Evolutionary conservation across 2,888 invertebrate genomes (phyloP), one percentile per base, ranked within the genome.

Genomic region (Eurytoma adleriae): DNA sequence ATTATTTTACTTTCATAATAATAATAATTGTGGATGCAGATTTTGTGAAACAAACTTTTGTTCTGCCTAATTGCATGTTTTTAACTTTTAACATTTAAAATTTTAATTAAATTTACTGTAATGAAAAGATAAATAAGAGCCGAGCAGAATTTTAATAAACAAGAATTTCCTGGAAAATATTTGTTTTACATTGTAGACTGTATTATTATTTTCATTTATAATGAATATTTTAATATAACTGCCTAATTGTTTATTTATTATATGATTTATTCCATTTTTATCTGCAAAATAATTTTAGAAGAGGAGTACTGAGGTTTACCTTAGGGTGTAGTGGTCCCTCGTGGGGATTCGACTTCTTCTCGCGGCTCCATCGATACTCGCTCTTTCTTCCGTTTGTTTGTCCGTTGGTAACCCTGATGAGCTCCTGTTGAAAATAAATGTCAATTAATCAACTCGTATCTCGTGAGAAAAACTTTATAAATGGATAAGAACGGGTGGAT

Each of bases 241-340:
- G 16, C 2, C 3, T 16, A 54, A 14, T 54, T n/a, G 54, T 54
- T n/a, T 16, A 3, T 14, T 14, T n/a, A 0, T 16, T n/a, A 16
- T 3, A 54, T 3, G 0, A 13, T 16, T 14, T n/a, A n/a, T 16
- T n/a, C 3, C 14, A 54, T n/a, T 16, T 54, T 16, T 14, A 7
- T 54, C 54, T 54, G 54, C 14, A 16, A 16, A 54, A n/a, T 14
- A 48, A 18, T 2, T 12, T 5, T 66, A 14, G 5, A 67, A 67
- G 2, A 67, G 59, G 12, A 27, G 24, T 7, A 40, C n/a, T n/a
- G n/a, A n/a, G n/a, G n/a, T 56, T 4, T 1, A 90, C 90, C 90
- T 89, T 62, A 89, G 87, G 78, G 87, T 89, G 78, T 90, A 90
- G 84, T 90, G 90, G 86, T 90, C 90, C 86, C 88, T 90, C 83